Conservation (phyloP, 1,140 invertebrate genomes). For the Tribolium castaneum region DNA sequence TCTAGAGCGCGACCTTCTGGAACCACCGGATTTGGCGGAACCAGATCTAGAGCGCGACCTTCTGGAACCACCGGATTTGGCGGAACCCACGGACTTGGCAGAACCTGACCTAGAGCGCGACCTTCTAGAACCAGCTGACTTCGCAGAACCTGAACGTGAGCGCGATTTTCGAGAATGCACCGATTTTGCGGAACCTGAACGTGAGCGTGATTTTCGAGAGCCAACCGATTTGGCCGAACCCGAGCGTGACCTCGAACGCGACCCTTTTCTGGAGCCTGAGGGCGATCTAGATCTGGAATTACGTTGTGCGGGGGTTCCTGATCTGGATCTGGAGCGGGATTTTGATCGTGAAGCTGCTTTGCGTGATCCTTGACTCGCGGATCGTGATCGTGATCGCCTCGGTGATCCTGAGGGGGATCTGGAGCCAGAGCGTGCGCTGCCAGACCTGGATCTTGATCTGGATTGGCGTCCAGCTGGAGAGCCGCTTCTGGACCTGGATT, state of each 20-base stretch:
- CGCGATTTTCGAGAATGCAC: not conserved
- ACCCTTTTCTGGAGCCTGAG: constrained; percentile 54
- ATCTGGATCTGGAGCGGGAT: constrained; percentile 51
- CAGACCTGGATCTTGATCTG: constrained; percentile 51
- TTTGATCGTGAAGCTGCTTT: constrained; percentile 52
- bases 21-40: constrained; percentile 49
- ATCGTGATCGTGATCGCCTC: constrained; percentile 56
- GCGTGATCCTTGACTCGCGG: constrained; percentile 3
- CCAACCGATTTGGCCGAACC: constrained; percentile 54
- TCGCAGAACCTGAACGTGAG: constrained; percentile 49
- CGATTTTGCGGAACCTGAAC: constrained; percentile 50
- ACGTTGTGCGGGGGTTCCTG: constrained; percentile 36
- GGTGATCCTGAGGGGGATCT: constrained; percentile 58
- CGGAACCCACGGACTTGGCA: constrained; percentile 11
- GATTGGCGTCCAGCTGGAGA: constrained; percentile 38
- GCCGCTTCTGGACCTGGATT: constrained; percentile 40
- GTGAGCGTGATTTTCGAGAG: constrained; percentile 43
- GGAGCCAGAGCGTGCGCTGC: constrained; percentile 45
- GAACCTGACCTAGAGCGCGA: not conserved
- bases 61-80: constrained; percentile 17
- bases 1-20: constrained; percentile 58
- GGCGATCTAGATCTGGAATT: constrained; percentile 4
- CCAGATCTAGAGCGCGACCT: constrained; percentile 40
- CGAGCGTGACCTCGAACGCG: constrained; percentile 55
- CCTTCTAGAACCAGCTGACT: not conserved